phyloP scores from a whole-genome alignment of 2,113 vertebrate genomes.

The Lepus timidus region DNA sequence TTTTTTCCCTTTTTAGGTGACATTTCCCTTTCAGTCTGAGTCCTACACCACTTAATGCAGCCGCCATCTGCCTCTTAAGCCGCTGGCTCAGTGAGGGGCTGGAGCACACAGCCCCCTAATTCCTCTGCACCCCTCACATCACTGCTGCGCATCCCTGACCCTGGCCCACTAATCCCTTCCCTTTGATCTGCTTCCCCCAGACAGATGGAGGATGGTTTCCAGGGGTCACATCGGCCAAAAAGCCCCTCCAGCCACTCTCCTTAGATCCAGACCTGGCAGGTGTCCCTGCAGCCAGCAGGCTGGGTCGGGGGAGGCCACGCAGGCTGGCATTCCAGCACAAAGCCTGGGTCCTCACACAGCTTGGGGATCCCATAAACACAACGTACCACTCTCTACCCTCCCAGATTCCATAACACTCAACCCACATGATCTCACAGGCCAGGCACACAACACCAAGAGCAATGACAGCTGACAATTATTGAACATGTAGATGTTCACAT shows the following conservation, averaged over 20 bases:
- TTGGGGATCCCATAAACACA: neutral
- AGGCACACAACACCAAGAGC: neutral
- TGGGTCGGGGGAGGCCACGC: neutral
- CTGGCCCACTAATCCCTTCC: constrained; percentile 58
- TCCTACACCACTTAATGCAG: constrained; percentile 34
- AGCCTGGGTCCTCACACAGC: neutral
- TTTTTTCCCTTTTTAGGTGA: constrained; percentile 50
- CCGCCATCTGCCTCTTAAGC: constrained; percentile 69
- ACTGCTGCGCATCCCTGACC: constrained; percentile 46
- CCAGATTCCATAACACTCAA: neutral
- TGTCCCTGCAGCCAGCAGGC: neutral
- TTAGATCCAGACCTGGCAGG: constrained; percentile 22
- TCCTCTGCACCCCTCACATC: neutral
- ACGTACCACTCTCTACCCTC: neutral
- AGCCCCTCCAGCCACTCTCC: neutral
- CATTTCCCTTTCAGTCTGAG: constrained; percentile 32
- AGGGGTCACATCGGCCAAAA: neutral
- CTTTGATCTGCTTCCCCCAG: constrained; percentile 38
- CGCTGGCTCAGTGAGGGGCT: neutral
- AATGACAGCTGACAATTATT: neutral
- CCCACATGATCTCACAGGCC: neutral
- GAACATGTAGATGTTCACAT: neutral
- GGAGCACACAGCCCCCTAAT: constrained; percentile 27
- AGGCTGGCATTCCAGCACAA: constrained; percentile 10
- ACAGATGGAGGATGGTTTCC: constrained; percentile 57